Percentiles rank a stretch among this genome's conserved stretches.
phyloP scores from a whole-genome alignment of 2,113 vertebrate genomes.

The Burhinus oedicnemus region DNA sequence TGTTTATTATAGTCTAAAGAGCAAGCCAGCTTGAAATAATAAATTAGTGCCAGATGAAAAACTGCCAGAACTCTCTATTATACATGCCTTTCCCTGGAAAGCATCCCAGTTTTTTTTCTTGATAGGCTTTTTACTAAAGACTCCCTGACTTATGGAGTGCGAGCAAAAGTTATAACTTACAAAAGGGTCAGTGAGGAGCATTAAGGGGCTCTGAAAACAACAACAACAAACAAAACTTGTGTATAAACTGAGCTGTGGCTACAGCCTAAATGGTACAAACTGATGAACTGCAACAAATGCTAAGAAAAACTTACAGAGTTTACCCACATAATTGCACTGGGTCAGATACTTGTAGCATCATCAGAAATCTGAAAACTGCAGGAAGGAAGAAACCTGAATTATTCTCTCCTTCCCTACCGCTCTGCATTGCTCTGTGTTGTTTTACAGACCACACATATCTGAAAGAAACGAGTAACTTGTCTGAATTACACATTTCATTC shows the following conservation, averaged over 20 bases:
- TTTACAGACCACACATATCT: background rate
- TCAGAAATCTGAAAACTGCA: constrained; percentile 33
- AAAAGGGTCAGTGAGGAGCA: constrained; percentile 50
- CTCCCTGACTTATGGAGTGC: constrained; percentile 65
- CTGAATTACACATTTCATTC: background rate
- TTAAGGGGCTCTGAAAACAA: constrained; percentile 47
- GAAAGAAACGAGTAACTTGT: background rate
- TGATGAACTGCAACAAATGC: constrained; percentile 39
- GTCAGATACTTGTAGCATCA: constrained; percentile 46
- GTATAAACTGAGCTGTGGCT: constrained; percentile 17
- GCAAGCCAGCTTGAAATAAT: constrained; percentile 65
- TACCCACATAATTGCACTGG: background rate
- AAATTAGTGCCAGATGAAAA: constrained; percentile 54
- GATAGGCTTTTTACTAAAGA: constrained; percentile 59
- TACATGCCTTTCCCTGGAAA: constrained; percentile 61
- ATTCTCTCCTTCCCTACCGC: background rate
- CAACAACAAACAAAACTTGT: constrained; percentile 39
- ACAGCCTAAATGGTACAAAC: background rate
- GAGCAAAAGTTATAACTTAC: constrained; percentile 58
- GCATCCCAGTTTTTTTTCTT: constrained; percentile 57
- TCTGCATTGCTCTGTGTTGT: background rate
- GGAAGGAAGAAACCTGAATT: background rate
- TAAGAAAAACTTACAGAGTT: background rate
- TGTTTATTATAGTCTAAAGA: constrained; percentile 35
- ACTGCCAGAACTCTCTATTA: constrained; percentile 47